phyloP scores from a whole-genome alignment of 1,140 invertebrate species.

The Orchestia grillus region DNA sequence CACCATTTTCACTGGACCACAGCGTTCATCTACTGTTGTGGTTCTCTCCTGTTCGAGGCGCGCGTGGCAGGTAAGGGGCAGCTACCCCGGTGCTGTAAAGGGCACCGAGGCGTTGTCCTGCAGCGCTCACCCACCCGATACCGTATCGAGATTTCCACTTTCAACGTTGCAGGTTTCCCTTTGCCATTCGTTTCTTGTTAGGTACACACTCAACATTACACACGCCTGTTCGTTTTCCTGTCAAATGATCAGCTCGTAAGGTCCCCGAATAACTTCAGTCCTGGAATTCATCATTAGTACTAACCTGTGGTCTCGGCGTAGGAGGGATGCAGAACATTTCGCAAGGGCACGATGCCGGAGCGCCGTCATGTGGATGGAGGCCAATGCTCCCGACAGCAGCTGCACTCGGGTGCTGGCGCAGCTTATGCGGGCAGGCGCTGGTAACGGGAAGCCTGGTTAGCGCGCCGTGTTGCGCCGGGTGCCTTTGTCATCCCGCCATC shows the following conservation, averaged over 20 bases:
- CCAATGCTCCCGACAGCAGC: constrained; percentile 26
- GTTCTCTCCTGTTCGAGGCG: too few species aligned
- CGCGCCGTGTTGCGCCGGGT: neutral
- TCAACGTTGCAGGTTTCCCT: neutral
- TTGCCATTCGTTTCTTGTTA: neutral
- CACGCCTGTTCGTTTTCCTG: neutral
- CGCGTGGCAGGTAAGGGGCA: neutral
- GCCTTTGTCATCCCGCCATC: neutral
- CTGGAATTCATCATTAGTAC: neutral
- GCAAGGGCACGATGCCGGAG: neutral
- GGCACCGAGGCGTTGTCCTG: neutral
- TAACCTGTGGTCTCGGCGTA: neutral
- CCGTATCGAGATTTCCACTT: neutral
- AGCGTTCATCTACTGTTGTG: too few species aligned
- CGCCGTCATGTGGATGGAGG: neutral
- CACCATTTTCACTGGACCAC: too few species aligned
- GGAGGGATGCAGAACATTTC: neutral
- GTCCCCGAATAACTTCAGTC: neutral
- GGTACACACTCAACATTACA: neutral
- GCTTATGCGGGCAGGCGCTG: neutral
- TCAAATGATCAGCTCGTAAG: neutral
- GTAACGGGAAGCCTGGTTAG: constrained; percentile 17
- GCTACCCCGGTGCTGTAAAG: neutral
- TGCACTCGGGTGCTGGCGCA: neutral
- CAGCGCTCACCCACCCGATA: neutral